phyloP scores from a whole-genome alignment of 2,888 invertebrate genomes.

The Tipula confusa region DNA sequence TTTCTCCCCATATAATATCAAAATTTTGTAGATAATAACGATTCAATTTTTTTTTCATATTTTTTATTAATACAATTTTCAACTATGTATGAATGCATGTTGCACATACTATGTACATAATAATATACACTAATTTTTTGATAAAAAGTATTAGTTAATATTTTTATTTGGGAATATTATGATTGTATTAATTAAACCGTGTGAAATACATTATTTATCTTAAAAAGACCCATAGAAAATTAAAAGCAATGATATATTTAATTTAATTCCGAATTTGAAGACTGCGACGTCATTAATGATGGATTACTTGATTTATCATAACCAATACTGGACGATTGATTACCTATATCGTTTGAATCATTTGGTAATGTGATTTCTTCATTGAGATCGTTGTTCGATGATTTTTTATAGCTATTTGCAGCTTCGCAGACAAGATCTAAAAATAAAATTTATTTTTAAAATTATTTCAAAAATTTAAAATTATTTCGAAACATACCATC shows the following conservation, averaged over 20 bases:
- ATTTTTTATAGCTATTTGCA: not conserved
- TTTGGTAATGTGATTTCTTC: not conserved
- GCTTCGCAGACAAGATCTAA: not conserved
- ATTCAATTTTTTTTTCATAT: too few relatives aligned
- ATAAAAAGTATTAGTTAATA: not conserved
- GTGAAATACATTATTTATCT: not conserved
- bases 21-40: too few relatives aligned
- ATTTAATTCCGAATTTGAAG: not conserved
- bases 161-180: not conserved
- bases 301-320: constrained; percentile 15
- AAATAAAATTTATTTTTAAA: not conserved
- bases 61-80: too few relatives aligned
- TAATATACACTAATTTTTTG: not conserved
- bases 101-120: not conserved
- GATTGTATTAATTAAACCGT: not conserved
- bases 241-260: not conserved
- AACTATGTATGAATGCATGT: too few relatives aligned
- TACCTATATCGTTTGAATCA: not conserved
- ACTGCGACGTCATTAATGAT: constrained; percentile 3
- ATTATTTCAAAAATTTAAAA: not conserved
- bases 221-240: not conserved
- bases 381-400: not conserved
- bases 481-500: not conserved
- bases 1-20: too few relatives aligned
- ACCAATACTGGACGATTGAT: not conserved